Evolutionary conservation across 2,888 invertebrate genomes (phyloP).

Genomic region (Lordiphosa fenestrarum): DNA sequence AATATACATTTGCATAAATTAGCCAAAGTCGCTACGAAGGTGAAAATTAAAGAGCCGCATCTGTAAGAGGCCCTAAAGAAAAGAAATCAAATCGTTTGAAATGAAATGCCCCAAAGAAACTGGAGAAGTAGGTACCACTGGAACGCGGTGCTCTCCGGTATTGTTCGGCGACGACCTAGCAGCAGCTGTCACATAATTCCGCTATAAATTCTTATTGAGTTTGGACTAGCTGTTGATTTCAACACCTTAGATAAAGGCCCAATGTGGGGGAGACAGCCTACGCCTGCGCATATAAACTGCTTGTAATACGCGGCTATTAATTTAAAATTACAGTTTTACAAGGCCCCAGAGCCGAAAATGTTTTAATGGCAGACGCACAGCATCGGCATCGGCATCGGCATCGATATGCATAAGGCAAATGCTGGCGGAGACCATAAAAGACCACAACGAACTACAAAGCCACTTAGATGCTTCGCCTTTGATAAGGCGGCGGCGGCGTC

Average conservation of each 20-base stretch:
- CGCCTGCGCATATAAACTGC: slow-evolving; percentile 73
- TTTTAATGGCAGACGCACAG: slow-evolving; percentile 71
- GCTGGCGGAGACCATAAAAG: slow-evolving; percentile 57
- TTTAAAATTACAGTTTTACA: slow-evolving; percentile 75
- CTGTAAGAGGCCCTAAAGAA: slow-evolving; percentile 42
- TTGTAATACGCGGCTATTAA: slow-evolving; percentile 74
- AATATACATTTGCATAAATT: slow-evolving; percentile 76
- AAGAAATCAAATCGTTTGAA: slow-evolving; percentile 54
- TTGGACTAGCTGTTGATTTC: slow-evolving; percentile 74
- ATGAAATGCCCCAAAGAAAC: slow-evolving; percentile 29
- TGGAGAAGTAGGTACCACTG: slow-evolving; percentile 22
- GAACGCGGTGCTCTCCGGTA: slow-evolving; percentile 23
- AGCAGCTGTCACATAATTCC: slow-evolving; percentile 76
- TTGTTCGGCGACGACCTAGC: slow-evolving; percentile 53
- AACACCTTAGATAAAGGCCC: slow-evolving; percentile 68
- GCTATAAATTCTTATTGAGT: slow-evolving; percentile 74
- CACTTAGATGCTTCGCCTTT: slow-evolving; percentile 70
- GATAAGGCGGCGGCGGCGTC: slow-evolving; percentile 49
- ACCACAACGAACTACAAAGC: slow-evolving; percentile 44
- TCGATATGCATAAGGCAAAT: slow-evolving; percentile 71
- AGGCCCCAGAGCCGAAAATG: slow-evolving; percentile 26
- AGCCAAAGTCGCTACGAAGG: slow-evolving; percentile 58
- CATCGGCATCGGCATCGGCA: slow-evolving; percentile 46
- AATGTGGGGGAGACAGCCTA: slow-evolving; percentile 43
- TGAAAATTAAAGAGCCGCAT: slow-evolving; percentile 64